Conservation (phyloP, 2,113 vertebrate genomes). For the Glaucomys volans region DNA sequence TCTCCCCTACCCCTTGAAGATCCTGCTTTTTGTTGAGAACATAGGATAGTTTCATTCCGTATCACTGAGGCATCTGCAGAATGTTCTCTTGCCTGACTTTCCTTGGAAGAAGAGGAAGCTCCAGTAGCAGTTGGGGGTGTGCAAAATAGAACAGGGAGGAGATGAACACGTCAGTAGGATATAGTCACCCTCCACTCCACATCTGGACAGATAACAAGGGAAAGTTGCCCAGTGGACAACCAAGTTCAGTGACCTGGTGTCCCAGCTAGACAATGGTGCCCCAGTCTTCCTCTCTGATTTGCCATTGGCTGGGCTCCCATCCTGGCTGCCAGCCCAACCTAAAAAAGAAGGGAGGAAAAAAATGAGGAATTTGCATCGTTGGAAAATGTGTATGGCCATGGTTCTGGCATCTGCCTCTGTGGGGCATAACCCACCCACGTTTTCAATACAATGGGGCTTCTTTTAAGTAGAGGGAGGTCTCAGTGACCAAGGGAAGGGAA, state of each 20-base stretch:
- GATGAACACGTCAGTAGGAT: neutral
- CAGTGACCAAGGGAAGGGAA: neutral
- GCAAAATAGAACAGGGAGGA: neutral
- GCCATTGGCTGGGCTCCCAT: conserved; percentile 21
- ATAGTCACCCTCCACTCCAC: neutral
- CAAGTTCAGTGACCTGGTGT: conserved; percentile 47
- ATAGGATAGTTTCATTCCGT: neutral
- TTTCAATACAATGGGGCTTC: conserved; percentile 61
- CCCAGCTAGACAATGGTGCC: conserved; percentile 53
- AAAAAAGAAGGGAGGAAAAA: conserved; percentile 42
- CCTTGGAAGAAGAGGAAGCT: neutral
- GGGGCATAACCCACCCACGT: conserved; percentile 14
- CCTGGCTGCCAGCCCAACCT: conserved; percentile 63
- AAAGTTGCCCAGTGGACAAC: neutral
- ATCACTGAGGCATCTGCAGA: neutral
- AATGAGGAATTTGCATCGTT: conserved; percentile 59
- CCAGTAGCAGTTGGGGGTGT: neutral
- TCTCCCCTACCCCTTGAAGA: neutral
- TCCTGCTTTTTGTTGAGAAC: conserved; percentile 6
- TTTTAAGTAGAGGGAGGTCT: conserved; percentile 52
- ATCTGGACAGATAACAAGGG: conserved; percentile 29
- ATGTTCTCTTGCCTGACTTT: neutral
- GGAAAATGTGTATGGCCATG: conserved; percentile 28
- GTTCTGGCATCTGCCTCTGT: conserved; percentile 51
- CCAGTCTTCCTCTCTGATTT: conserved; percentile 28